Conservation (phyloP, 2,797 vertebrate genomes). For the Bucorvus abyssinicus region DNA sequence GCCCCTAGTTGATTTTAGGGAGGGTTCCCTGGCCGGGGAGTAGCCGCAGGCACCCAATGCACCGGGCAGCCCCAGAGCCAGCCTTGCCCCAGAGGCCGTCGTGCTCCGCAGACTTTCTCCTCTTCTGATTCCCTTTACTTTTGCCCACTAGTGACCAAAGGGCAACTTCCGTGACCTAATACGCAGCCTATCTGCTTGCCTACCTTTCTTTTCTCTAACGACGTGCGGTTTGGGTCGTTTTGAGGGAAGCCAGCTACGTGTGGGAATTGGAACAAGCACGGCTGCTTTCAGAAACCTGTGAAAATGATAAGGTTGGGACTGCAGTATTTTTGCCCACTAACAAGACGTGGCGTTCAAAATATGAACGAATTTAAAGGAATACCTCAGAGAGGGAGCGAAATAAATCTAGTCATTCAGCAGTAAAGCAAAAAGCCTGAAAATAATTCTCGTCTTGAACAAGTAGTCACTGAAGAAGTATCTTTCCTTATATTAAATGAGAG, state of each 20-base stretch:
- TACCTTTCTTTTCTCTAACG: not conserved
- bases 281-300: not conserved
- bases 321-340: not conserved
- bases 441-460: not conserved
- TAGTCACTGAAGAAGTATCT: not conserved
- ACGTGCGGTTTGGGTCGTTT: not conserved
- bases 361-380: not conserved
- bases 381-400: not conserved
- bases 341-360: not conserved
- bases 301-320: not conserved
- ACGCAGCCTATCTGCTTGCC: not conserved
- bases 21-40: not conserved
- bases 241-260: not conserved
- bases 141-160: not conserved
- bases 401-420: not conserved
- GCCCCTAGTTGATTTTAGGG: not conserved
- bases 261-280: not conserved
- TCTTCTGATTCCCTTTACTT: not conserved
- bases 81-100: not conserved
- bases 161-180: not conserved
- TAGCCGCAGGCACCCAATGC: no score
- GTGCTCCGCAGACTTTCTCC: not conserved
- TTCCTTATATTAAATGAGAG: not conserved
- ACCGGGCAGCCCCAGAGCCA: not conserved
- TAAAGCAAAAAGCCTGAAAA: not conserved